Percentiles rank a stretch among this genome's conserved stretches.
Evolutionary conservation across 2,113 vertebrate genomes (phyloP).

Genomic region (Microcebus lehilahytsara): DNA sequence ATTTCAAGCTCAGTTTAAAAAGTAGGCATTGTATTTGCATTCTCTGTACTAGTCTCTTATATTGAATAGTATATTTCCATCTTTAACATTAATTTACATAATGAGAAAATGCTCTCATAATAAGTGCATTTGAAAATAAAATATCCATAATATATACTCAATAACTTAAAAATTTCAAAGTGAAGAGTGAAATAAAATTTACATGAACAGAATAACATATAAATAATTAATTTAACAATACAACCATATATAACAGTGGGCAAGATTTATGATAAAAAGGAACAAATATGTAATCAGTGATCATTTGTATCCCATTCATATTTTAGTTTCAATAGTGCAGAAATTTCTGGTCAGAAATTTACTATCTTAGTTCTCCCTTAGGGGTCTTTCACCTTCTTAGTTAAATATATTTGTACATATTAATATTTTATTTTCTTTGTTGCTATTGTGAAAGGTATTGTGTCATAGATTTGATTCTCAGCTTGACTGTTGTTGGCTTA

Average conservation of each 20-base stretch:
- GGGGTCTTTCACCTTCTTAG: too few species aligned
- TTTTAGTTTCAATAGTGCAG: not conserved
- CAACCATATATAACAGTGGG: not conserved
- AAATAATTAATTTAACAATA: not conserved
- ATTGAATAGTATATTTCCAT: not conserved
- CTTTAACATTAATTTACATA: not conserved
- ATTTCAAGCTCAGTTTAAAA: not conserved
- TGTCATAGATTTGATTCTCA: too few species aligned
- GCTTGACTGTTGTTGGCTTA: too few species aligned
- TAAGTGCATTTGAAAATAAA: not conserved
- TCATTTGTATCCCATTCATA: not conserved
- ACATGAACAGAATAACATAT: not conserved
- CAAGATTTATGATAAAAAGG: not conserved
- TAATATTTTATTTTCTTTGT: too few species aligned
- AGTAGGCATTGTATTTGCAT: not conserved
- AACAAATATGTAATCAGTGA: not conserved
- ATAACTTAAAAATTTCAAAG: not conserved
- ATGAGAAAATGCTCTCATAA: not conserved
- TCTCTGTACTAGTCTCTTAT: not conserved
- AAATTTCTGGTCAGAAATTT: not conserved
- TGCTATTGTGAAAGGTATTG: too few species aligned
- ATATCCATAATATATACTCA: not conserved
- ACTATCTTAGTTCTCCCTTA: too few species aligned
- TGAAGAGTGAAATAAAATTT: not conserved
- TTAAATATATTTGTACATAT: too few species aligned